These are phyloP conservation scores for Drosophila dives DNA, from an alignment of 2,888 invertebrate species.

Conservation along the genomic window DNA sequence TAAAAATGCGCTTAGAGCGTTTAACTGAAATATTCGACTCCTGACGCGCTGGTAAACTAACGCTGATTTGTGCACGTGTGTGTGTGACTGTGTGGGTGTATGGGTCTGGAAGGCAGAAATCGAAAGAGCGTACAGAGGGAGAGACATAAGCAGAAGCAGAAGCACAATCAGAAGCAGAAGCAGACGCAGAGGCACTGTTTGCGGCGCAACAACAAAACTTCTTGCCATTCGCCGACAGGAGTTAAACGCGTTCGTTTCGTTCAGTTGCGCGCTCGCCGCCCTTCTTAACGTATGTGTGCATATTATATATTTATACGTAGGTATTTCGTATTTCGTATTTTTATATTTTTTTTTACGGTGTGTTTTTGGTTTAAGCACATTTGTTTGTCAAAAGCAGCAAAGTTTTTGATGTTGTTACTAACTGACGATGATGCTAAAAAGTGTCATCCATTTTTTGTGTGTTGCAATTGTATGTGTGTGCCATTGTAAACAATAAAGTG, in stretches of 20 bases:
- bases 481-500: conserved; percentile 25
- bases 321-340: conserved; percentile 23
- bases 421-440: conserved; percentile 10
- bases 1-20: background rate
- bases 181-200: conserved; percentile 15
- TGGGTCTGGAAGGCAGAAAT: conserved; percentile 44
- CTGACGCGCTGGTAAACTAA: background rate
- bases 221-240: conserved; percentile 58
- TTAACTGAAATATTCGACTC: background rate
- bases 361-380: conserved; percentile 22
- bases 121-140: conserved; percentile 22
- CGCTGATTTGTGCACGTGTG: background rate
- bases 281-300: conserved; percentile 33
- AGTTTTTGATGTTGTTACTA: conserved; percentile 12
- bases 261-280: conserved; percentile 49
- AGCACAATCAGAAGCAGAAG: conserved; percentile 4
- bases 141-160: conserved; percentile 11
- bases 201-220: conserved; percentile 52
- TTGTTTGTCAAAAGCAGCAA: conserved; percentile 5
- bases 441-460: background rate
- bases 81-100: background rate
- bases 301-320: conserved; percentile 28
- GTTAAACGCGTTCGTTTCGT: conserved; percentile 59
- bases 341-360: conserved; percentile 8
- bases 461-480: background rate